These are phyloP conservation scores for Malurus elegans DNA, from an alignment of 2,113 vertebrate genomes.

Conservation along the genomic window DNA sequence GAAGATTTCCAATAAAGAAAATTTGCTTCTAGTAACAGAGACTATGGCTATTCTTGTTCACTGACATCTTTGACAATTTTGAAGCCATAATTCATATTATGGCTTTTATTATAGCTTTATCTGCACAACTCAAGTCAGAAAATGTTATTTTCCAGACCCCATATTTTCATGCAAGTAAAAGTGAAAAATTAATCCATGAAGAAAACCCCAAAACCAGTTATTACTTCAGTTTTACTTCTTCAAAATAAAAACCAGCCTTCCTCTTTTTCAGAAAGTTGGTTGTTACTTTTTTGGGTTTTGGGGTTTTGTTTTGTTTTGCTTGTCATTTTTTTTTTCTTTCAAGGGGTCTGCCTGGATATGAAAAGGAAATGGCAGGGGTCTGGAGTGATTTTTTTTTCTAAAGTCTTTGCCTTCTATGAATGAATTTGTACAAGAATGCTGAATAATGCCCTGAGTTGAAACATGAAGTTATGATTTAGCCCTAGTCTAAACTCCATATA, in stretches of 20 bases:
- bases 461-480: not conserved
- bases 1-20: not conserved
- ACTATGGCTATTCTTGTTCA: not conserved
- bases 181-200: not conserved
- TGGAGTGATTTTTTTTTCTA: not conserved
- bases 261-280: not conserved
- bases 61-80: not conserved
- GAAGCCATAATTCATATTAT: not conserved
- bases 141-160: not conserved
- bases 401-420: not conserved
- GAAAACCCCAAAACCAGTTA: not conserved
- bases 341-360: not conserved
- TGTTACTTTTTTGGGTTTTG: too few relatives aligned
- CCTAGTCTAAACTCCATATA: not conserved
- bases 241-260: not conserved
- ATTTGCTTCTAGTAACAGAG: not conserved
- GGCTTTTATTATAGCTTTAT: not conserved
- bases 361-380: not conserved
- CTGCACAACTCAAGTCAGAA: not conserved
- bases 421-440: not conserved
- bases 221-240: not conserved
- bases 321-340: not conserved
- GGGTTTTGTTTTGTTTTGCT: too few relatives aligned
- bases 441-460: not conserved
- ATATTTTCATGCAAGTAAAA: not conserved